A percentile compares a stretch with the other conserved stretches of the same genome.
phyloP scores from a whole-genome alignment of 2,113 vertebrate species.

The Tauraco erythrolophus region DNA sequence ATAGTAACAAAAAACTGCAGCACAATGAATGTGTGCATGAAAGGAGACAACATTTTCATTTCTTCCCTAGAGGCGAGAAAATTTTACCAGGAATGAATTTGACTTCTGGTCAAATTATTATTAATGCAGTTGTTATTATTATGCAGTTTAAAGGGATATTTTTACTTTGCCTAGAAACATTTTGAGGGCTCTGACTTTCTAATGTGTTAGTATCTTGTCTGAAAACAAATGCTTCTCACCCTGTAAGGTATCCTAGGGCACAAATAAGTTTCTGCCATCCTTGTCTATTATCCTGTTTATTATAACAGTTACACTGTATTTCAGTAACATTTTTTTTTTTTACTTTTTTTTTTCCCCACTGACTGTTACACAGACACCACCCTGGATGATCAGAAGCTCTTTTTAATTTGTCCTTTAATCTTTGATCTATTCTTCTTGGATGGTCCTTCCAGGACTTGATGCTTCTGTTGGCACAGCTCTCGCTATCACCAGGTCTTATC shows the following conservation, averaged over 20 bases:
- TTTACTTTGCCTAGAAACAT: background rate
- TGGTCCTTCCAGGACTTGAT: background rate
- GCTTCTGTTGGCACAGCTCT: background rate
- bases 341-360: fast-evolving
- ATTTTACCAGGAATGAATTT: background rate
- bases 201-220: background rate
- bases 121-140: background rate
- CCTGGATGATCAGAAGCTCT: background rate
- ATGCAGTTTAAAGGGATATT: background rate
- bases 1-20: background rate
- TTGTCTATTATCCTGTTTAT: background rate
- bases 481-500: background rate
- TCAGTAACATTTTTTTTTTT: background rate
- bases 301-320: background rate
- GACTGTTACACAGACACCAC: background rate
- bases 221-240: background rate
- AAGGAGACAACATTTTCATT: background rate
- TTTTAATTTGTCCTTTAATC: background rate
- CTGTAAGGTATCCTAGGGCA: background rate
- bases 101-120: constrained; percentile 10
- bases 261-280: background rate
- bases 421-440: background rate
- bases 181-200: background rate
- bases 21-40: background rate
- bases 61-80: background rate